Evolutionary conservation across 2,888 invertebrate genomes (phyloP), one percentile per base, ranked within the genome.

Genomic region (Drosophila anomalata): DNA sequence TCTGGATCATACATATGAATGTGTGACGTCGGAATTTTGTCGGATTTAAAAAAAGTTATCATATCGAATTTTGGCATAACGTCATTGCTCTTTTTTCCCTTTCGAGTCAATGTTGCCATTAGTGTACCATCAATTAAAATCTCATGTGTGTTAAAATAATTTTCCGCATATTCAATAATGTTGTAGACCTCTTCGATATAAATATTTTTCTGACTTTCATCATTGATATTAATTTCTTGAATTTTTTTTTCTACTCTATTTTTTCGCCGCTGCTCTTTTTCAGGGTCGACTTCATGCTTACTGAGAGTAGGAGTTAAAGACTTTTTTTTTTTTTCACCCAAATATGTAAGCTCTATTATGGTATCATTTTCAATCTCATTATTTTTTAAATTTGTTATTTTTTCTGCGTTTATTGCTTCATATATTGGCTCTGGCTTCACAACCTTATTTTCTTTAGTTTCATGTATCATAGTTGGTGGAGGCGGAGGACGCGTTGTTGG

Each of bases 1-100:
- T 98, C 98, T 0, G 98, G 97, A 92, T 98, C 98, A 90, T 98
- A 97, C 93, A 98, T 94, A 88, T 97, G 97, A 85, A 98, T 96
- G 91, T 98, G 98, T 0, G 98, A 98, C 55, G 96, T 97, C 0
- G 97, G 97, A 79, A 98, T 98, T 63, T 95, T 95, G 87, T 96
- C 96, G 46, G 95, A 96, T 89, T 97, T 96, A 90, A 96, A 96
- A 90, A 96, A 98, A 0, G 95, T 95, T 22, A 98, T 95, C 97
- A 98, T 98, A 91, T 98, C 98, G 87, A 96, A 96, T 89, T 97
- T 97, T 3, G 97, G 96, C 33, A 98, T 93, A 76, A 95, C 93
- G 90, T 97, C 97, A 78, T 95, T 93, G 9, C 95, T 95, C 86
- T 96, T 96, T 39, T 94, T 93, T 0, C 93, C 93, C 91, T 96